A percentile compares a stretch with the other conserved stretches of the same genome.
Conservation (phyloP, 2,113 vertebrate genomes). For the Oncorhynchus masou region DNA sequence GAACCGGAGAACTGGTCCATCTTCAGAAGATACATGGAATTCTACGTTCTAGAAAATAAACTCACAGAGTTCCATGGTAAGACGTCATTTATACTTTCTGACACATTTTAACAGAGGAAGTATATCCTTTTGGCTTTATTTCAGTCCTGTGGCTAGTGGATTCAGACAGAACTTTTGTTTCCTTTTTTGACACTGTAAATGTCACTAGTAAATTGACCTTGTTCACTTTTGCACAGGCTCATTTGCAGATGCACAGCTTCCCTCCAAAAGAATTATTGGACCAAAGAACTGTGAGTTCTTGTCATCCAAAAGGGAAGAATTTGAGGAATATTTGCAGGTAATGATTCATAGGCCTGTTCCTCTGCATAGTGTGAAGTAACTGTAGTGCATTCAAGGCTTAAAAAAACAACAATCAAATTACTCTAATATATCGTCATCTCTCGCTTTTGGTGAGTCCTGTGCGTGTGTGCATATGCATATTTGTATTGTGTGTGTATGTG, state of each 20-base stretch:
- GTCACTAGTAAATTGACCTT: not conserved
- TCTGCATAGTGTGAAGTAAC: too few relatives aligned
- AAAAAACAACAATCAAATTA: too few relatives aligned
- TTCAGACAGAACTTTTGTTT: not conserved
- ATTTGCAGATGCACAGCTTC: slow-evolving; percentile 93
- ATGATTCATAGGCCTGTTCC: not conserved
- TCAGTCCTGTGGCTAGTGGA: not conserved
- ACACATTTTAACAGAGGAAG: not conserved
- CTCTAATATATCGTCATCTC: too few relatives aligned
- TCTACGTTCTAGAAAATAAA: slow-evolving; percentile 96
- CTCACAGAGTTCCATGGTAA: slow-evolving; percentile 97
- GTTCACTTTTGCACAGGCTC: slow-evolving; percentile 75
- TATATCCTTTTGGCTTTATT: not conserved
- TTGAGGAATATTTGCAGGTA: slow-evolving; percentile 96
- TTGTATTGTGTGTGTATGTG: too few relatives aligned
- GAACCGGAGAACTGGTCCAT: slow-evolving; percentile 87
- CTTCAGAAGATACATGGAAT: slow-evolving; percentile 90
- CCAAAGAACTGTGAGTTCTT: slow-evolving; percentile 96
- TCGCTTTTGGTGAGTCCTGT: not conserved
- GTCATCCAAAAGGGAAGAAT: slow-evolving; percentile 88
- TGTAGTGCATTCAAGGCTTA: too few relatives aligned
- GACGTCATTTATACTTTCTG: not conserved
- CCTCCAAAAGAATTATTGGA: slow-evolving; percentile 94
- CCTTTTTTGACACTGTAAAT: too few relatives aligned
- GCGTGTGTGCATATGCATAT: too few relatives aligned